A percentile compares a stretch with the other conserved stretches of the same genome.
Conservation (phyloP, 2,797 vertebrate genomes). For the Distichodus sexfasciatus region DNA sequence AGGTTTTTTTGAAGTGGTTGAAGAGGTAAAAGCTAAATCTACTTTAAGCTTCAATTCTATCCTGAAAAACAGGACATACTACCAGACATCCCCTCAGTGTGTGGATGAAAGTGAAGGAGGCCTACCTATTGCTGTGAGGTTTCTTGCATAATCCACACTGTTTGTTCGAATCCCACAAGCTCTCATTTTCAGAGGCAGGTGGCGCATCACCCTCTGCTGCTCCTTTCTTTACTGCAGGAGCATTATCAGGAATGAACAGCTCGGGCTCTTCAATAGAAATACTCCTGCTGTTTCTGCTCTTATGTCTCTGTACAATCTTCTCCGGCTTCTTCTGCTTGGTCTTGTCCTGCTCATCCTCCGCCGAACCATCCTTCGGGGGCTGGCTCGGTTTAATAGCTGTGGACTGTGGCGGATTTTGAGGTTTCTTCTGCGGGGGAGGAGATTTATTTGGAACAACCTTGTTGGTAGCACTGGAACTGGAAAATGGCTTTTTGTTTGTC, state of each 20-base stretch:
- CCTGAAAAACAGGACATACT: no score
- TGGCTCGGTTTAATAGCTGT: constrained; percentile 58
- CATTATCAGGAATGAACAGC: constrained; percentile 96
- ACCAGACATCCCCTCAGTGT: neutral
- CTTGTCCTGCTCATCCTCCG: constrained; percentile 82
- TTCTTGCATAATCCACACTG: constrained; percentile 95
- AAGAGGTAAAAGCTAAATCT: no score
- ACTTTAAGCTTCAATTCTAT: no score
- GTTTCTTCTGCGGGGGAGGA: constrained; percentile 57
- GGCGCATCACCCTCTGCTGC: constrained; percentile 69
- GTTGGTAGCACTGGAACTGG: constrained; percentile 63
- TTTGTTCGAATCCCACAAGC: constrained; percentile 90
- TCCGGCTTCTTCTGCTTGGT: constrained; percentile 82
- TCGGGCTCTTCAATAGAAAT: constrained; percentile 93
- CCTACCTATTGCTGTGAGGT: constrained; percentile 94
- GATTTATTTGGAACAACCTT: constrained; percentile 60
- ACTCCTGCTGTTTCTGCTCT: constrained; percentile 81
- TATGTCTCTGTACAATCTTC: constrained; percentile 84
- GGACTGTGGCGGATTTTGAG: constrained; percentile 65
- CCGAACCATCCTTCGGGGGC: constrained; percentile 73
- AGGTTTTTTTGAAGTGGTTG: no score
- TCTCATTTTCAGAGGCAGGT: constrained; percentile 71
- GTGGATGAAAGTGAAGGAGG: neutral
- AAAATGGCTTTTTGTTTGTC: constrained; percentile 64
- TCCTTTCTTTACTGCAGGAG: constrained; percentile 85